phyloP scores from a whole-genome alignment of 2,888 invertebrate species.

The Crepidodera aurea region DNA sequence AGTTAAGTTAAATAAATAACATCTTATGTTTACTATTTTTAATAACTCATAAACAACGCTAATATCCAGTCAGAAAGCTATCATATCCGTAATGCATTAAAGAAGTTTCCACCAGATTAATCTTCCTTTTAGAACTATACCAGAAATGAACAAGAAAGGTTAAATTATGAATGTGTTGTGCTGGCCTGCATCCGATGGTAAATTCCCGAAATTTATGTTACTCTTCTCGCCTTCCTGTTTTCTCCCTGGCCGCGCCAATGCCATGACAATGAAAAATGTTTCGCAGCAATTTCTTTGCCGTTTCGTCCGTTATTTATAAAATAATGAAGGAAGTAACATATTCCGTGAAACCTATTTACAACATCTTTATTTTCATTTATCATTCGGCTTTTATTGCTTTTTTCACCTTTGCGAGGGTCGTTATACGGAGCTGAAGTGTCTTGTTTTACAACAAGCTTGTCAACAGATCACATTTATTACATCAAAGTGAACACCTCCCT shows the following conservation, averaged over 20 bases:
- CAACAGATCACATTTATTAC: slow-evolving; percentile 1
- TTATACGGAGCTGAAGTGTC: not conserved
- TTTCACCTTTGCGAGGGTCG: slow-evolving; percentile 7
- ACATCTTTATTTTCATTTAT: slow-evolving; percentile 39
- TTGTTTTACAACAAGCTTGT: not conserved
- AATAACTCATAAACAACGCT: not conserved
- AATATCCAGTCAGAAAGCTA: not conserved
- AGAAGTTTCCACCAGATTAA: slow-evolving; percentile 33
- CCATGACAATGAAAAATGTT: slow-evolving; percentile 50
- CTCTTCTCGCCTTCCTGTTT: slow-evolving; percentile 48
- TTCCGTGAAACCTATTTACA: slow-evolving; percentile 41
- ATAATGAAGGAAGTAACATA: slow-evolving; percentile 48
- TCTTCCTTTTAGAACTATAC: slow-evolving; percentile 39
- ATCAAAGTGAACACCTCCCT: not conserved
- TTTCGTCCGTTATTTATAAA: slow-evolving; percentile 48
- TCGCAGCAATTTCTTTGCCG: slow-evolving; percentile 42
- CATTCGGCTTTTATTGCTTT: slow-evolving; percentile 27
- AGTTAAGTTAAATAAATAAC: too few relatives aligned
- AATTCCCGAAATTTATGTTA: slow-evolving; percentile 49
- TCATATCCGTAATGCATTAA: slow-evolving; percentile 5
- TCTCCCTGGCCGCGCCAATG: slow-evolving; percentile 38
- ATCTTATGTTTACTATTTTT: too few relatives aligned
- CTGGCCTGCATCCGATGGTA: slow-evolving; percentile 49
- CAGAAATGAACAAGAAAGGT: slow-evolving; percentile 35
- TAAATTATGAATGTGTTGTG: slow-evolving; percentile 48